Evolutionary conservation across 2,113 vertebrate genomes (phyloP).

Genomic region (Myrmecophaga tridactyla): DNA sequence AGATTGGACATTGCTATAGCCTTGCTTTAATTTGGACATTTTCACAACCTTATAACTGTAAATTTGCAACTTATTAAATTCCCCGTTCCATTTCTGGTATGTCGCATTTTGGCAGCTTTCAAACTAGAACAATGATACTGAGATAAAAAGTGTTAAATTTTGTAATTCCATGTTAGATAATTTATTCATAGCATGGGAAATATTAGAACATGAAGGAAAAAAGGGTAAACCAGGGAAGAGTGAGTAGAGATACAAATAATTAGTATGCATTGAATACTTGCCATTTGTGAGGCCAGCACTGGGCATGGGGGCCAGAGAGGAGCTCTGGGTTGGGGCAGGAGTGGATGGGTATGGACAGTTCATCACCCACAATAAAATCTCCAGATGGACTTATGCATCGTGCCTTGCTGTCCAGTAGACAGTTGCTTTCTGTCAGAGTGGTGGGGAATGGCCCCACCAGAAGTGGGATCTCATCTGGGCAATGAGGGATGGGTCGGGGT

Average conservation of each 20-base stretch:
- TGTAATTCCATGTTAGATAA: neutral
- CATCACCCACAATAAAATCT: accelerated
- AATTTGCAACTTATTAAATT: too few relatives aligned
- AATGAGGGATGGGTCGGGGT: accelerated
- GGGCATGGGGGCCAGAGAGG: neutral
- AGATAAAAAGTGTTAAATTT: neutral
- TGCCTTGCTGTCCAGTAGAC: neutral
- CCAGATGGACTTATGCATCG: accelerated
- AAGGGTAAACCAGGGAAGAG: neutral
- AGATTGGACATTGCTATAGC: too few relatives aligned
- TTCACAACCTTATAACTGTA: too few relatives aligned
- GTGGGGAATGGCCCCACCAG: neutral
- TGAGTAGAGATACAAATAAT: neutral
- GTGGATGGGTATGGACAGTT: accelerated
- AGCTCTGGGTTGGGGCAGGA: accelerated
- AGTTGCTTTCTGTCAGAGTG: neutral
- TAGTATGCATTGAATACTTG: accelerated
- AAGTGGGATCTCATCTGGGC: neutral
- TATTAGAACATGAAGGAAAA: neutral
- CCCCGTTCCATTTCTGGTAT: too few relatives aligned
- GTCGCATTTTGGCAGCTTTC: too few relatives aligned
- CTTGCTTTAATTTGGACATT: too few relatives aligned
- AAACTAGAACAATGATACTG: too few relatives aligned
- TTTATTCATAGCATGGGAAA: neutral
- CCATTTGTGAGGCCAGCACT: accelerated